Evolutionary conservation across 1,140 invertebrate species (phyloP).

Genomic region (Lineus longissimus): DNA sequence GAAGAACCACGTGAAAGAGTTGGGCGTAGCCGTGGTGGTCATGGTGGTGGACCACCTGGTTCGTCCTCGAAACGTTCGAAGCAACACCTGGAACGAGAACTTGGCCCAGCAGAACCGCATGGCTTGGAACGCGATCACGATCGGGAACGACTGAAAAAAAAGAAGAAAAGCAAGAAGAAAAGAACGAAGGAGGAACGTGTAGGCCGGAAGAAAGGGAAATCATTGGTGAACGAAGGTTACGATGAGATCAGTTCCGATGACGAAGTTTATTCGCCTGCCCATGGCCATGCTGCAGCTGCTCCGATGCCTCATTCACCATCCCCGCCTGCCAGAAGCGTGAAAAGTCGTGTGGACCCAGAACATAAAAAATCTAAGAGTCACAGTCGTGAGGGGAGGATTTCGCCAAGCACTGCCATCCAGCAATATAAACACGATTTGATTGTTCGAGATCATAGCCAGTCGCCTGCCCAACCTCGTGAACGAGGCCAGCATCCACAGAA

Average conservation of each 20-base stretch:
- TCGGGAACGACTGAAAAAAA: conserved; percentile 18
- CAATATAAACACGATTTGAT: conserved; percentile 30
- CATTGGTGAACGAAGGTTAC: conserved; percentile 38
- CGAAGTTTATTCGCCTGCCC: conserved; percentile 22
- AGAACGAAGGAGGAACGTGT: not conserved
- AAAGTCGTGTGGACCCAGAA: conserved; percentile 20
- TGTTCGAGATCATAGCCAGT: conserved; percentile 1
- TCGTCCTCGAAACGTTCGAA: conserved; percentile 1
- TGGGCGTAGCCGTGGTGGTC: no score
- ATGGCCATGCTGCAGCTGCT: conserved; percentile 9
- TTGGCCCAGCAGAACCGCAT: conserved; percentile 22
- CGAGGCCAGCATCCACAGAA: conserved; percentile 19
- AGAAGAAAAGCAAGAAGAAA: conserved; percentile 10
- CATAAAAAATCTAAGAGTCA: conserved; percentile 13
- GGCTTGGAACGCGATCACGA: conserved; percentile 30
- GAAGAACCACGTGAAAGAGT: no score
- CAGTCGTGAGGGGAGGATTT: conserved; percentile 19
- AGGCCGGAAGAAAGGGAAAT: conserved; percentile 18
- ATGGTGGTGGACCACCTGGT: not conserved
- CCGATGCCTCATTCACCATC: conserved; percentile 7
- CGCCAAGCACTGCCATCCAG: conserved; percentile 37
- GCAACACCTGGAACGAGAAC: not conserved
- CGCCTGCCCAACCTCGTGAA: conserved; percentile 21
- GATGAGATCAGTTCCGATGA: conserved; percentile 47
- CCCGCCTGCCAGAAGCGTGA: conserved; percentile 12